Evolutionary conservation across 2,113 vertebrate genomes (phyloP), one percentile per base, ranked within the genome.

Genomic region (Polypterus senegalus): DNA sequence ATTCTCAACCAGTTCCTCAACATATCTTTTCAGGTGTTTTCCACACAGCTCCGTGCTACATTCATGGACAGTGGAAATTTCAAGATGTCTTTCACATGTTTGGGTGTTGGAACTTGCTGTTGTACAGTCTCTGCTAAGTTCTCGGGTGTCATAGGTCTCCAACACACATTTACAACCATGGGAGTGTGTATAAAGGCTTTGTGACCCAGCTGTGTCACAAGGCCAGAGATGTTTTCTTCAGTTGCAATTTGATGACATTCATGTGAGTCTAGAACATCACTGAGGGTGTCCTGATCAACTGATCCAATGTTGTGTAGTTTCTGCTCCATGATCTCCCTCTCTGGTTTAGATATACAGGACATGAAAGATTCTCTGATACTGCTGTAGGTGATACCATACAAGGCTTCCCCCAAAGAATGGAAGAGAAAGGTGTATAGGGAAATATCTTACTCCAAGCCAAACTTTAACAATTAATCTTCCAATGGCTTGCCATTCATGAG

Each of bases 41-140:
- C 56, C 56, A 67, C 60, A 52, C 8, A 43, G 11, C 47, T 59
- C 49, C 67, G 56, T 49, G 57, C 9, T 53, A 48, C 55, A 48
- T 47, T 70, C 65, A 67, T 70, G 4, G 48, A 10, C 10, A 54
- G 27, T 27, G 65, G 68, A 46, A 67, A 70, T 48, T 55, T 58
- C 47, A 70, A 49, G 44, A 66, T 11, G 6, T 43, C 54, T 45
- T 64, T 67, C 9, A 69, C 64, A 27, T 47, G 5, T 54, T 66
- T 66, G 10, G 65, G 45, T 46, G 59, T 62, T 59, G 63, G 63
- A 44, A 47, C 27, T 10, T 57, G 10, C 45, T 64, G 27, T 58
- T 58, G n/a, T 9, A 61, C 51, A 6, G 58, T 53, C 1, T 64
- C 43, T 10, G 9, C 46, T 45, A 64, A 46, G 11, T 9, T 57